Evolutionary conservation across 2,888 invertebrate genomes (phyloP).

Genomic region (Ommatoiulus sabulosus): DNA sequence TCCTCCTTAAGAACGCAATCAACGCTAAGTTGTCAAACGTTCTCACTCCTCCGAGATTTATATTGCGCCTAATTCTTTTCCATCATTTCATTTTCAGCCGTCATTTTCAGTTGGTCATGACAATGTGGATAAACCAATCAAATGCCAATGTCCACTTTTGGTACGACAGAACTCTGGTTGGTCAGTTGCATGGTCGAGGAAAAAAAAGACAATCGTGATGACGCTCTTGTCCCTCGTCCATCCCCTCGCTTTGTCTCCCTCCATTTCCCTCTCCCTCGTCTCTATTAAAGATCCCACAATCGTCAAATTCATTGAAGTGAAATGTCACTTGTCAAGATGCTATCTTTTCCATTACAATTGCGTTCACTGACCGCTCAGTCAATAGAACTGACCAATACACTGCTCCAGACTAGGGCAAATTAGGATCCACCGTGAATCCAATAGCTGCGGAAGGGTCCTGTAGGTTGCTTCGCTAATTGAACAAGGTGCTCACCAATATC

Average conservation of each 20-base stretch:
- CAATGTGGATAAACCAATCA: conserved; percentile 42
- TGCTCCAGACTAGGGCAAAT: conserved; percentile 38
- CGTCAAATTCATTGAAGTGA: conserved; percentile 53
- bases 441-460: conserved; percentile 28
- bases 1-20: not conserved
- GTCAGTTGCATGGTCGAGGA: not conserved
- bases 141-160: conserved; percentile 16
- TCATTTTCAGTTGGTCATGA: conserved; percentile 26
- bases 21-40: not conserved
- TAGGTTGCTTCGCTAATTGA: conserved; percentile 53
- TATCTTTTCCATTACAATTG: conserved; percentile 50
- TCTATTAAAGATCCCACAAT: conserved; percentile 51
- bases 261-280: conserved; percentile 10
- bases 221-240: not conserved
- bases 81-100: conserved; percentile 11
- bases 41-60: not conserved
- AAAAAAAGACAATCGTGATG: conserved; percentile 44
- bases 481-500: conserved; percentile 53
- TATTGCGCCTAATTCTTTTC: conserved; percentile 41
- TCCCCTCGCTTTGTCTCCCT: conserved; percentile 37
- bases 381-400: conserved; percentile 48
- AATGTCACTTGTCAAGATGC: conserved; percentile 54
- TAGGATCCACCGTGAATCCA: conserved; percentile 47
- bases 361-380: conserved; percentile 45
- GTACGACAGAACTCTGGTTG: not conserved